A percentile compares a stretch with the other conserved stretches of the same genome.
Conservation (phyloP, 2,797 vertebrate species). For the Rousettus madagascariensis region DNA sequence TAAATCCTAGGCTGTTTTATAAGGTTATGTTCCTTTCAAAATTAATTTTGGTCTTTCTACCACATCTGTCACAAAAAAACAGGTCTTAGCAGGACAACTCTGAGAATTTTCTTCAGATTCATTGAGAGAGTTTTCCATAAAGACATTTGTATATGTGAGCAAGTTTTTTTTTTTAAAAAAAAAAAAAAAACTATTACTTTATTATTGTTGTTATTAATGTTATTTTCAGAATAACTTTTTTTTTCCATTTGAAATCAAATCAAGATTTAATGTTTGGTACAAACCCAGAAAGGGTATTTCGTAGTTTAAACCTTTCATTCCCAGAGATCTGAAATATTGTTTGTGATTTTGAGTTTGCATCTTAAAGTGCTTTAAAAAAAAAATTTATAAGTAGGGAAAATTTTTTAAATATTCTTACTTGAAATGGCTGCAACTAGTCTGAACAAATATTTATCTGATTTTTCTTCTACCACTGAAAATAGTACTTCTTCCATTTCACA, state of each 20-base stretch:
- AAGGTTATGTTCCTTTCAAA: constrained; percentile 85
- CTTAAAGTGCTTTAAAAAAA: constrained; percentile 57
- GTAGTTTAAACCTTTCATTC: constrained; percentile 74
- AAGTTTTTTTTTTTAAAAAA: constrained; percentile 81
- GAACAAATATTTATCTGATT: constrained; percentile 66
- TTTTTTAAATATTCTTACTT: constrained; percentile 67
- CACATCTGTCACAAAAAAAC: constrained; percentile 85
- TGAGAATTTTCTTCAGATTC: constrained; percentile 86
- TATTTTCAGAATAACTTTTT: constrained; percentile 80
- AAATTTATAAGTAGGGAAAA: constrained; percentile 75
- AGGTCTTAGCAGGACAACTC: constrained; percentile 84
- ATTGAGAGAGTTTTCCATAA: constrained; percentile 84
- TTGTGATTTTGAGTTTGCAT: constrained; percentile 60
- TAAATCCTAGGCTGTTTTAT: constrained; percentile 84
- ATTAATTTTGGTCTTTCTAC: constrained; percentile 84
- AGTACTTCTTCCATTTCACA: constrained; percentile 66
- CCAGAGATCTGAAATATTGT: constrained; percentile 76
- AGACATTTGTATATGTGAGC: constrained; percentile 83
- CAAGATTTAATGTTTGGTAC: constrained; percentile 85
- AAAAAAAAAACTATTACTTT: constrained; percentile 71
- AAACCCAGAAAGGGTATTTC: constrained; percentile 78
- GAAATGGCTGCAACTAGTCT: constrained; percentile 69
- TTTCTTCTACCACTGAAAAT: constrained; percentile 71
- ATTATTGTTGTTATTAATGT: constrained; percentile 80
- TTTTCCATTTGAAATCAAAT: constrained; percentile 78